phyloP scores from a whole-genome alignment of 2,888 invertebrate genomes.

The Eupeodes luniger region DNA sequence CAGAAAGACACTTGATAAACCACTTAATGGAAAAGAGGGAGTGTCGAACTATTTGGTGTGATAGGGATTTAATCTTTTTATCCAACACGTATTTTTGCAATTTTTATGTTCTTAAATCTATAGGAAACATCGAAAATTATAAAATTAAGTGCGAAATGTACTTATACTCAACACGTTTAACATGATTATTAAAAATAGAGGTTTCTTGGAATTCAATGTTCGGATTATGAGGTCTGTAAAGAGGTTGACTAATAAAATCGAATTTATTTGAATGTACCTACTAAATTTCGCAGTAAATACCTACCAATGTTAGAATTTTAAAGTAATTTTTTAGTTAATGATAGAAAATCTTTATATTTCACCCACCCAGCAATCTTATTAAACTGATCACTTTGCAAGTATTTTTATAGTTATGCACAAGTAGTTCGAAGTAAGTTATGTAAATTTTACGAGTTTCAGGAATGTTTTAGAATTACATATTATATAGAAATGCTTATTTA shows the following conservation, averaged over 20 bases:
- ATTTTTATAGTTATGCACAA: too few species aligned
- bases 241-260: not conserved
- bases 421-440: too few species aligned
- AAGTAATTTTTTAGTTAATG: not conserved
- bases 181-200: not conserved
- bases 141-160: not conserved
- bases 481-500: too few species aligned
- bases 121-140: not conserved
- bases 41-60: conserved; percentile 1
- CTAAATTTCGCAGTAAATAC: not conserved
- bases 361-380: not conserved
- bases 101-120: not conserved
- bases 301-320: not conserved
- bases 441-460: too few species aligned
- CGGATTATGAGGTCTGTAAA: not conserved
- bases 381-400: too few species aligned
- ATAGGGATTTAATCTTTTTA: conserved; percentile 8
- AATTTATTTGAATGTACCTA: not conserved
- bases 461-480: too few species aligned
- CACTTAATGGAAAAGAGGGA: conserved; percentile 1
- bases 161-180: not conserved
- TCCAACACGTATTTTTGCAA: not conserved
- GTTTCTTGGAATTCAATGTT: not conserved
- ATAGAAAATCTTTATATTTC: not conserved
- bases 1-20: not conserved